phyloP scores from a whole-genome alignment of 2,888 invertebrate species.

The Melinaea menophilus region DNA sequence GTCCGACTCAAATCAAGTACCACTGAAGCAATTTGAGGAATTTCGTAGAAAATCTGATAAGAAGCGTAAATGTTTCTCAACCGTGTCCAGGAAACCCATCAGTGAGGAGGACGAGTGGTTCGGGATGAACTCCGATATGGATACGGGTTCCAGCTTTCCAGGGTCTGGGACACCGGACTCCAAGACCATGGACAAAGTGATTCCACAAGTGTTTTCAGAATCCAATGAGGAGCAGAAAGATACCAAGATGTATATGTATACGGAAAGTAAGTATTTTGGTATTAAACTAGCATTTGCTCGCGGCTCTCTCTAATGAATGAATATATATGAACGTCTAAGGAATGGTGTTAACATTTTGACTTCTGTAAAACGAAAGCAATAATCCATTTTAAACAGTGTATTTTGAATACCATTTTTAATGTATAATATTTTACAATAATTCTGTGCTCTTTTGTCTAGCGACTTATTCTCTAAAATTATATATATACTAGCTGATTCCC shows the following conservation, averaged over 20 bases:
- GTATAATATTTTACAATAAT: too few species aligned
- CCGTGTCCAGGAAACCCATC: constrained; percentile 40
- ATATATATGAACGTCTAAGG: too few species aligned
- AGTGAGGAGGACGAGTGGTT: constrained; percentile 69
- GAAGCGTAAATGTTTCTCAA: constrained; percentile 44
- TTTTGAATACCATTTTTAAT: too few species aligned
- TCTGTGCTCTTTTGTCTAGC: too few species aligned
- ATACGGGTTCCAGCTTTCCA: constrained; percentile 65
- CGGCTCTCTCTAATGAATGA: too few species aligned
- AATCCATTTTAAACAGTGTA: too few species aligned
- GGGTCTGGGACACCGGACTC: constrained; percentile 65
- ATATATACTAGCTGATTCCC: too few species aligned
- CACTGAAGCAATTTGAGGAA: constrained; percentile 50
- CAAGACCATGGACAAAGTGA: constrained; percentile 48
- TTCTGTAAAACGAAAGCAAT: too few species aligned
- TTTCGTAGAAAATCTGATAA: constrained; percentile 43
- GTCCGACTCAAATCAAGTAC: constrained; percentile 62
- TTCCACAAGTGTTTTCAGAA: constrained; percentile 44
- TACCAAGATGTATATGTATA: constrained; percentile 51
- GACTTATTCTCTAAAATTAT: too few species aligned
- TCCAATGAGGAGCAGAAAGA: constrained; percentile 58
- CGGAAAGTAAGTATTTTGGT: constrained; percentile 56
- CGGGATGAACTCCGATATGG: constrained; percentile 55
- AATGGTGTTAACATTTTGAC: too few species aligned
- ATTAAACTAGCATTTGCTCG: too few species aligned